Percentiles rank a stretch among this genome's conserved stretches.
Conservation (phyloP, 2,797 vertebrate species). For the Lutjanus argentimaculatus region DNA sequence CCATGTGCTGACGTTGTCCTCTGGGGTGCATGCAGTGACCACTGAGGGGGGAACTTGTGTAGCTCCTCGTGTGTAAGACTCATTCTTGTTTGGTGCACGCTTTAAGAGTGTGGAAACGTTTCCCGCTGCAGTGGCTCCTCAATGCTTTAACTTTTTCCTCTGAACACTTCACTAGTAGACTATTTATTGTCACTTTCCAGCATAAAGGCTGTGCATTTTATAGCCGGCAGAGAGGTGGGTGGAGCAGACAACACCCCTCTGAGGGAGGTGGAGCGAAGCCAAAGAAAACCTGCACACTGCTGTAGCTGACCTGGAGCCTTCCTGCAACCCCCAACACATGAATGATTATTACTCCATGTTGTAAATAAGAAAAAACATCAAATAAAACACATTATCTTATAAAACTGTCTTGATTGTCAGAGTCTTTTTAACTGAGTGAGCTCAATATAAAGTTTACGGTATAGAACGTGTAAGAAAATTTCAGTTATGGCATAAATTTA, state of each 20-base stretch:
- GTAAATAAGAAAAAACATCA: background rate
- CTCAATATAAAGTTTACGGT: background rate
- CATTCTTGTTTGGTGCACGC: background rate
- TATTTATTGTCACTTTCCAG: conserved; percentile 53
- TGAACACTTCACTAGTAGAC: conserved; percentile 14
- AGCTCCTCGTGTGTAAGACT: background rate
- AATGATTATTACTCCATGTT: background rate
- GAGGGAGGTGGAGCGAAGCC: background rate
- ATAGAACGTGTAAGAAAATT: background rate
- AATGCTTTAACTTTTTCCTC: background rate
- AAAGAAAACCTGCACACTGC: conserved; percentile 29
- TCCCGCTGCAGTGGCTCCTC: background rate
- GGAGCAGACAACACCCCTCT: conserved; percentile 4
- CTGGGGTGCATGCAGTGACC: background rate
- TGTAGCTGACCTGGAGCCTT: conserved; percentile 28
- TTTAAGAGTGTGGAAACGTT: background rate
- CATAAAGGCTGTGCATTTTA: conserved; percentile 62
- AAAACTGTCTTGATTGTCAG: background rate
- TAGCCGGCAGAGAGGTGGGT: conserved; percentile 28
- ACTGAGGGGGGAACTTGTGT: background rate
- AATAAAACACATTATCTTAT: background rate
- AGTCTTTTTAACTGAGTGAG: background rate
- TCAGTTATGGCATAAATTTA: background rate
- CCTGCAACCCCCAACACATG: background rate
- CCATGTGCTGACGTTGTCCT: background rate